Evolutionary conservation across 1,140 invertebrate genomes (phyloP), one percentile per base, ranked within the genome.

Genomic region (Tetragonula clypearis): DNA sequence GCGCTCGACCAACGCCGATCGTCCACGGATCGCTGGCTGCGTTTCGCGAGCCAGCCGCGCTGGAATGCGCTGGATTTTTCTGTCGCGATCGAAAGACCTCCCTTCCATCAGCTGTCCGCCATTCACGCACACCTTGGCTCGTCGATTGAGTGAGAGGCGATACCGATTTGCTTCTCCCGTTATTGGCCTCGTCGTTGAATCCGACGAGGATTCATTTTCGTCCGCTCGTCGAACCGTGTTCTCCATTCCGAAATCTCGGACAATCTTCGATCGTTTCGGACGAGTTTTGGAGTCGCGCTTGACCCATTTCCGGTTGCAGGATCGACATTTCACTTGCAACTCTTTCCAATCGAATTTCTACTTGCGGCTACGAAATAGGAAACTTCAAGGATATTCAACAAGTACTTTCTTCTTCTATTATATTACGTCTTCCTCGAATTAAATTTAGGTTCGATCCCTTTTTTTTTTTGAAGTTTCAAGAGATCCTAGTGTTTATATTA

Each of bases 121-220:
- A 76, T 65, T 84, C 69, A 75, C 82, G 69, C 49, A 79, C 68
- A 81, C 78, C 60, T 85, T 74, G 73, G 73, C 78, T 86, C 55
- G 68, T 35, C 91, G 92, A 88, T 2, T 92, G 91, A 94, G 93
- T 93, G 93, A 94, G 92, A 93, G 92, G 93, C 91, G 92, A 93
- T 92, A 92, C 73, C 90, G 92, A 94, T 94, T 94, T 92, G 91
- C 92, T 94, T 92, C 94, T 94, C 92, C 94, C 94, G 94, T 93
- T 94, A 94, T 92, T 92, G 72, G 74, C 77, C 74, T 80, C 66
- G 41, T 49, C 41, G 82, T 58, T 55, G 58, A 49, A 60, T 79
- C 55, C 76, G 73, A 79, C 79, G 30, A 68, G 55, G 84, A 35
- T 35, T 53, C 55, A n/a, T 49, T 49, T n/a, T 30, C 72, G 73